phyloP scores from a whole-genome alignment of 2,797 vertebrate genomes.

The Holocentrus rufus region DNA sequence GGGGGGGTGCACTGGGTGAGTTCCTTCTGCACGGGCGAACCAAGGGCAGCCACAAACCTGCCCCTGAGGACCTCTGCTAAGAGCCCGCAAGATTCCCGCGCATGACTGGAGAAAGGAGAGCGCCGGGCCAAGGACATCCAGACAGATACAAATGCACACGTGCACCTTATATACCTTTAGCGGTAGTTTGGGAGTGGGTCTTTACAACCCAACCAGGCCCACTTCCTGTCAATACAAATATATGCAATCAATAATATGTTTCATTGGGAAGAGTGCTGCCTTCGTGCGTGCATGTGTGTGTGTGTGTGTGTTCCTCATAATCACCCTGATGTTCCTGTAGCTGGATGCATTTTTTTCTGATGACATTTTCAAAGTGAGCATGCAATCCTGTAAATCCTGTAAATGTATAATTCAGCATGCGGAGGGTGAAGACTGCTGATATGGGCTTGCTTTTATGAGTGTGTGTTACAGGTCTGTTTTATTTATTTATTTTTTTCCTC shows the following conservation, averaged over 20 bases:
- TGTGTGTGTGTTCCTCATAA: constrained; percentile 36
- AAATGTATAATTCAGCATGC: constrained; percentile 66
- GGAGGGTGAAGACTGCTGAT: constrained; percentile 63
- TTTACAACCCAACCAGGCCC: background rate
- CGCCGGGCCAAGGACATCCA: constrained; percentile 66
- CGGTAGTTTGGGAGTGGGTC: background rate
- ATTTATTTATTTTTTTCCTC: background rate
- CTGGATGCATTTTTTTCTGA: constrained; percentile 63
- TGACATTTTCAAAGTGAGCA: constrained; percentile 67
- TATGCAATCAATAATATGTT: constrained; percentile 33
- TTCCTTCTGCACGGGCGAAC: constrained; percentile 74
- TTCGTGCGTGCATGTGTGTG: background rate
- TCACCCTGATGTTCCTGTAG: constrained; percentile 56
- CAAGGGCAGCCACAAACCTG: constrained; percentile 67
- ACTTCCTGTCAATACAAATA: constrained; percentile 58
- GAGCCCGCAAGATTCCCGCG: constrained; percentile 69
- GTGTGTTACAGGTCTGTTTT: constrained; percentile 23
- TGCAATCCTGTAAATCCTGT: constrained; percentile 66
- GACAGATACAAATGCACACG: constrained; percentile 13
- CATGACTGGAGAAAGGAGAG: constrained; percentile 66
- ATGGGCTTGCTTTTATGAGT: constrained; percentile 28
- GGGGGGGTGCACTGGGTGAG: constrained; percentile 15
- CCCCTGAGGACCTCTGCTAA: constrained; percentile 69
- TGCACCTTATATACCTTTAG: too few relatives aligned
- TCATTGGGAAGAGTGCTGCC: constrained; percentile 57